Conservation (phyloP, 2,797 vertebrate genomes). For the Melanotaenia nigrans region DNA sequence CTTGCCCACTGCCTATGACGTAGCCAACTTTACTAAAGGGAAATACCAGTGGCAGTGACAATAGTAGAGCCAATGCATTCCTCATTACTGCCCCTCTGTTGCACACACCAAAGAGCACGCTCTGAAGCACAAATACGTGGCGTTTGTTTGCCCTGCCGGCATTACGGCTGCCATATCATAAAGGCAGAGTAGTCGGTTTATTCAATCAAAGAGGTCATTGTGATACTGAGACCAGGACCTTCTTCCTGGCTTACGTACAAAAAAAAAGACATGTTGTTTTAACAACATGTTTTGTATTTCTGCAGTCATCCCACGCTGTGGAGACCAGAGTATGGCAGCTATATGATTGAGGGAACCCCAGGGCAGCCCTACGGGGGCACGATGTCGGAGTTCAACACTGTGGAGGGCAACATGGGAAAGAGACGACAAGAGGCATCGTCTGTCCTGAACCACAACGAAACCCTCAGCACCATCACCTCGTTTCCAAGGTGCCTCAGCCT, state of each 20-base stretch:
- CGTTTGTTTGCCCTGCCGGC: conserved; percentile 36
- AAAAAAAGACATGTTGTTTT: conserved; percentile 14
- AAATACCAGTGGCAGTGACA: conserved; percentile 66
- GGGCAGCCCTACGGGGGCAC: conserved; percentile 97
- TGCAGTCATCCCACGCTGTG: conserved; percentile 96
- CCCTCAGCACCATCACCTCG: conserved; percentile 92
- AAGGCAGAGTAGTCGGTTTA: conserved; percentile 12
- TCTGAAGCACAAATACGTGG: conserved; percentile 51
- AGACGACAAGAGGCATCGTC: conserved; percentile 91
- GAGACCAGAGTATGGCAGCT: conserved; percentile 97
- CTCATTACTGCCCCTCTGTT: conserved; percentile 79
- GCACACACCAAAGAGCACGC: conserved; percentile 67
- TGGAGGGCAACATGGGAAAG: conserved; percentile 97
- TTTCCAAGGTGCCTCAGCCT: conserved; percentile 89
- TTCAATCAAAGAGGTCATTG: conserved; percentile 33
- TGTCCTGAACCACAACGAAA: conserved; percentile 87
- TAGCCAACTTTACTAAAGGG: conserved; percentile 59
- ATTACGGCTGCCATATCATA: conserved; percentile 37
- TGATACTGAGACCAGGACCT: conserved; percentile 3
- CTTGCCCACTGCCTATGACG: conserved; percentile 59
- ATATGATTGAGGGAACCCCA: conserved; percentile 98
- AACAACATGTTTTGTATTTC: conserved; percentile 26
- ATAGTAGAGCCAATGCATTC: conserved; percentile 74
- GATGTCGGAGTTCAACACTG: conserved; percentile 99
- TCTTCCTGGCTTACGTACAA: not conserved